Conservation (phyloP, 2,797 vertebrate species). For the Gymnopithys bicolor region DNA sequence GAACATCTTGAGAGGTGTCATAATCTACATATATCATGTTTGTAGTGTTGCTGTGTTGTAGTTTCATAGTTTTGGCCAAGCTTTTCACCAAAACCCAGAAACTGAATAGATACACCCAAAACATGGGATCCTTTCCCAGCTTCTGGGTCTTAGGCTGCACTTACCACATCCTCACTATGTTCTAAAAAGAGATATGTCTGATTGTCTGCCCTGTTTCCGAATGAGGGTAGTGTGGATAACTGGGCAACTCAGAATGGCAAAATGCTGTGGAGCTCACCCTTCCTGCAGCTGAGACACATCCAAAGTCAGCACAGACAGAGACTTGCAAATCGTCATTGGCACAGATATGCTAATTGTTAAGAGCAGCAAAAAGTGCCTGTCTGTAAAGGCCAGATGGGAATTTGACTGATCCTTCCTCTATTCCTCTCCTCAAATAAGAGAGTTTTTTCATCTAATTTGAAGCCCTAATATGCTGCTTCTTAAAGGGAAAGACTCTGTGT, state of each 20-base stretch:
- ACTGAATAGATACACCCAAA: background rate
- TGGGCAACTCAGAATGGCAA: background rate
- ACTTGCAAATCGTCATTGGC: background rate
- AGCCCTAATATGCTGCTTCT: background rate
- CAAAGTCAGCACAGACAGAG: constrained; percentile 18
- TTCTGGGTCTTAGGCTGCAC: background rate
- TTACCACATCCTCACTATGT: background rate
- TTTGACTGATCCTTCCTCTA: background rate
- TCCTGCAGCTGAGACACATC: background rate
- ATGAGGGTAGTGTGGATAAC: background rate
- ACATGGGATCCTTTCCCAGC: background rate
- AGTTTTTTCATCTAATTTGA: background rate
- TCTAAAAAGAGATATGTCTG: background rate
- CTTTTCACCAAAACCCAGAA: constrained; percentile 42
- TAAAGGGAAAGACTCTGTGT: background rate
- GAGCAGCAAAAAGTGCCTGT: background rate
- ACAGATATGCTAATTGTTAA: background rate
- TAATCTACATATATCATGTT: constrained; percentile 13
- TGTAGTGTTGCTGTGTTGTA: background rate
- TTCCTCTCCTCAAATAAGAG: background rate
- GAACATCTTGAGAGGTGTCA: constrained; percentile 52
- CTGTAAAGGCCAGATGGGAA: background rate
- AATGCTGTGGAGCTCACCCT: background rate
- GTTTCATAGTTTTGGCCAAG: background rate
- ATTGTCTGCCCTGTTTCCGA: background rate